These are phyloP conservation scores for Muntiacus reevesi DNA, from an alignment of 2,113 vertebrate species.

Conservation along the genomic window DNA sequence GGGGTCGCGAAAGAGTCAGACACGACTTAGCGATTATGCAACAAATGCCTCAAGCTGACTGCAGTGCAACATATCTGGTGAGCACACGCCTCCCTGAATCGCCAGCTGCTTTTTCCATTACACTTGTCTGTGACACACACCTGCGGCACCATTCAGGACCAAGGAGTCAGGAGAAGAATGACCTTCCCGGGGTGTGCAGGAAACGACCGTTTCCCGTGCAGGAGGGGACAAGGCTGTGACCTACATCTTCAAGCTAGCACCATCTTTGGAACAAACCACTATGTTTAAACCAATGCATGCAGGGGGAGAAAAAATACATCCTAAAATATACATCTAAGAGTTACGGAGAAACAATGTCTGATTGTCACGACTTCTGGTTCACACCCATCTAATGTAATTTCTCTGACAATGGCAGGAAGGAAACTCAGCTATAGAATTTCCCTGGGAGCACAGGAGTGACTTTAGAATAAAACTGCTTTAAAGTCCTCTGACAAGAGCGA, in stretches of 20 bases:
- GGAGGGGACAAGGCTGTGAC: not conserved
- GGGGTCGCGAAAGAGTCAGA: not conserved
- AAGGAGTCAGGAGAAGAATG: fast-evolving
- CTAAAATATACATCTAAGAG: not conserved
- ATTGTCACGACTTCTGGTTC: not conserved
- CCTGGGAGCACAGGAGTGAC: not conserved
- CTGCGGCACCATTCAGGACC: fast-evolving
- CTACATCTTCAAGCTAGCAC: not conserved
- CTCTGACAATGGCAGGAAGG: not conserved
- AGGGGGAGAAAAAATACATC: fast-evolving
- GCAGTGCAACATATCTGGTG: fast-evolving
- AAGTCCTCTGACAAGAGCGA: not conserved
- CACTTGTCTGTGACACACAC: fast-evolving
- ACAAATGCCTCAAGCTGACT: not conserved
- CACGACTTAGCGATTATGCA: fast-evolving
- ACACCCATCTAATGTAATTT: not conserved
- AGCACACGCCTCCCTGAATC: fast-evolving
- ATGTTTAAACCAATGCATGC: not conserved
- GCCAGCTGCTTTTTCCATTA: fast-evolving
- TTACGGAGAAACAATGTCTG: not conserved
- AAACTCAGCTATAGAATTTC: not conserved
- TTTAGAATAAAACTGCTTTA: not conserved
- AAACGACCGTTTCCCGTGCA: not conserved
- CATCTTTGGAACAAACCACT: not conserved
- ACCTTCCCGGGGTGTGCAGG: not conserved